These are phyloP conservation scores for Nerophis lumbriciformis DNA, from an alignment of 2,113 vertebrate species.

Conservation along the genomic window DNA sequence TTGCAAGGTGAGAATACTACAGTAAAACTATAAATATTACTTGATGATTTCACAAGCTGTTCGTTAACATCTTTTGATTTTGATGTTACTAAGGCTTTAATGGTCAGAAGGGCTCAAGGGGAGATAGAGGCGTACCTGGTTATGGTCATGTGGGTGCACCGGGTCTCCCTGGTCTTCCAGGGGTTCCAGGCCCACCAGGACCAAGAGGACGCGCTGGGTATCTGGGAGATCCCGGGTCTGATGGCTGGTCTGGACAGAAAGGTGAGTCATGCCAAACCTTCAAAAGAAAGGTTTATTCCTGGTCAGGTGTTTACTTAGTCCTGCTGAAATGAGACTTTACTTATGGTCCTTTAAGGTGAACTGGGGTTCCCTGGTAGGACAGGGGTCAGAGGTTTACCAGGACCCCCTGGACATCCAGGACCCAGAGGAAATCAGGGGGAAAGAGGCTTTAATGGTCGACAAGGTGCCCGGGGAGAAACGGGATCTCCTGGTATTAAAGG, in stretches of 20 bases:
- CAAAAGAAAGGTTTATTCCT: background rate
- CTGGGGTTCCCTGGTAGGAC: slow-evolving; percentile 26
- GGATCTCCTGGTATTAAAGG: slow-evolving; percentile 46
- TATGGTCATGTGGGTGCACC: slow-evolving; percentile 34
- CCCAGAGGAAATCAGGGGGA: slow-evolving; percentile 41
- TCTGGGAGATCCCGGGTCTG: slow-evolving; percentile 44
- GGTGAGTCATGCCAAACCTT: slow-evolving; percentile 31
- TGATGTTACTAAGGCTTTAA: slow-evolving; percentile 26
- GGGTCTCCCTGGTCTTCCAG: slow-evolving; percentile 47
- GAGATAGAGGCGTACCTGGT: slow-evolving; percentile 43
- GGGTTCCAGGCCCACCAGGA: slow-evolving; percentile 40
- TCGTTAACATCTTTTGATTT: background rate
- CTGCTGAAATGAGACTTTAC: slow-evolving; percentile 1
- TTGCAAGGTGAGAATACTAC: slow-evolving; percentile 21
- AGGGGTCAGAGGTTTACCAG: slow-evolving; percentile 19
- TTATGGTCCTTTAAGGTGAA: slow-evolving; percentile 32
- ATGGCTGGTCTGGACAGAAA: slow-evolving; percentile 46
- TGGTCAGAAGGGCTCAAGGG: slow-evolving; percentile 50
- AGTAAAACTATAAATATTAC: background rate
- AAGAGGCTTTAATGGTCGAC: slow-evolving; percentile 27
- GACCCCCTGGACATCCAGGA: slow-evolving; percentile 37
- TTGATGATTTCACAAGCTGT: too few relatives aligned
- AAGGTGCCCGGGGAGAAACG: slow-evolving; percentile 30
- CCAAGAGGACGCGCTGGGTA: slow-evolving; percentile 35
- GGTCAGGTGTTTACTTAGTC: background rate